phyloP scores from a whole-genome alignment of 2,113 vertebrate species.

The Syrrhaptes paradoxus region DNA sequence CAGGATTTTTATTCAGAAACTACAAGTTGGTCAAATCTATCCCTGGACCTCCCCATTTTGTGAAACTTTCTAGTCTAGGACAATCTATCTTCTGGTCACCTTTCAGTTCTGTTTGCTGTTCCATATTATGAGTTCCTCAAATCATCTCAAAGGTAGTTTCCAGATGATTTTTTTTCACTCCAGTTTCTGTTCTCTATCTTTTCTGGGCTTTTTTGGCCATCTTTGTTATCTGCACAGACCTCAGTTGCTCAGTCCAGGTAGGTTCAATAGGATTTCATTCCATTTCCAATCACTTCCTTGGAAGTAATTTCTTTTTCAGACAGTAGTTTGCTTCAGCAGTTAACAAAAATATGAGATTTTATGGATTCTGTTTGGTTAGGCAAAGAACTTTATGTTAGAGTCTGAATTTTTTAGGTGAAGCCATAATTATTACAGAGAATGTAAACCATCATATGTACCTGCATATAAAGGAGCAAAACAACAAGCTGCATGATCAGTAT shows the following conservation, averaged over 20 bases:
- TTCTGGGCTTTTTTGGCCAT: background rate
- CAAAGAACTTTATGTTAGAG: background rate
- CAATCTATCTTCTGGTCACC: background rate
- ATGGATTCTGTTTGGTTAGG: background rate
- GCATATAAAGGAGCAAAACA: background rate
- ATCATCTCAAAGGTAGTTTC: background rate
- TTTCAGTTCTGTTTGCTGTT: background rate
- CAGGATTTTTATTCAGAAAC: background rate
- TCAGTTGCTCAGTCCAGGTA: background rate
- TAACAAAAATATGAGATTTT: background rate
- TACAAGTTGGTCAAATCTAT: background rate
- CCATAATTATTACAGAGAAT: background rate
- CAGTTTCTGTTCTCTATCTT: background rate
- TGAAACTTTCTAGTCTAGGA: background rate
- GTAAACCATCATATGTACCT: background rate
- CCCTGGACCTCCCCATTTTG: background rate
- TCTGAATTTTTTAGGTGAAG: background rate
- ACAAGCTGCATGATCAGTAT: background rate
- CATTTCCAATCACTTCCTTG: background rate
- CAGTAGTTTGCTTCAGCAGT: background rate
- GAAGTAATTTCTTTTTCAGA: background rate
- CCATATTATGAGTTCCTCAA: background rate
- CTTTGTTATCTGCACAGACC: background rate
- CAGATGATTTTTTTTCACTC: background rate
- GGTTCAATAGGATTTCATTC: background rate